Base-by-base conservation (phyloP, 2,888 invertebrate species). In the Drosophila suboccidentalis region DNA sequence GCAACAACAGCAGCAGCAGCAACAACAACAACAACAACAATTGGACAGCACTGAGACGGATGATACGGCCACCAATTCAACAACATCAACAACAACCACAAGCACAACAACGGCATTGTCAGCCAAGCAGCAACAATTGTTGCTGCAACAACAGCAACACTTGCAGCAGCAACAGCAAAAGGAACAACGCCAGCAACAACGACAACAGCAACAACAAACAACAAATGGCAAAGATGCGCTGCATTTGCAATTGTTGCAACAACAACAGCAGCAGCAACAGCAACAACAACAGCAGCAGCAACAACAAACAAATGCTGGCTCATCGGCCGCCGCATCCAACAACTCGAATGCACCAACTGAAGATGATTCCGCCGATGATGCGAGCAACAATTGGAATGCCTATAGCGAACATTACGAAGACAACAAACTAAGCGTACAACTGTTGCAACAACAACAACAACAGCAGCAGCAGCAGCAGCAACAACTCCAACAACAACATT, bases 361-460 rank as follows among this genome's bases (percentile, higher is more conserved):
- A 57, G 88, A 89, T 4, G 90, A 92, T 19, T 91, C 92, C 0
- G 91, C 87, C 11, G 92, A 91, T 65, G 92, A 92, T 63, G 87
- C 88, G 13, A 89, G 78, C 47, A 85, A 86, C 50, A 88, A 78
- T 64, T 91, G 91, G 63, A 89, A 90, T 71, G 82, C 89, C 3
- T 91, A 90, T 49, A 70, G 75, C 22, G 92, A 91, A 43, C 80
- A 91, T n/a, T 90, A 87, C 55, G 91, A 90, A 19, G 87, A 74
- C 53, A 80, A 47, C 43, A 82, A 79, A 22, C 53, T 71, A 1
- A 77, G 73, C 39, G 68, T 71, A 36, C 74, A 77, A 34, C 41
- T 67, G 6, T 64, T 54, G 5, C 64, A 57, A 5, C 72, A 68
- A 4, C 67, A 69, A 1, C 72, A 47, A 0, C 71, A 61, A 1